phyloP scores from a whole-genome alignment of 2,888 invertebrate genomes.

The Drosophila meridionalis region DNA sequence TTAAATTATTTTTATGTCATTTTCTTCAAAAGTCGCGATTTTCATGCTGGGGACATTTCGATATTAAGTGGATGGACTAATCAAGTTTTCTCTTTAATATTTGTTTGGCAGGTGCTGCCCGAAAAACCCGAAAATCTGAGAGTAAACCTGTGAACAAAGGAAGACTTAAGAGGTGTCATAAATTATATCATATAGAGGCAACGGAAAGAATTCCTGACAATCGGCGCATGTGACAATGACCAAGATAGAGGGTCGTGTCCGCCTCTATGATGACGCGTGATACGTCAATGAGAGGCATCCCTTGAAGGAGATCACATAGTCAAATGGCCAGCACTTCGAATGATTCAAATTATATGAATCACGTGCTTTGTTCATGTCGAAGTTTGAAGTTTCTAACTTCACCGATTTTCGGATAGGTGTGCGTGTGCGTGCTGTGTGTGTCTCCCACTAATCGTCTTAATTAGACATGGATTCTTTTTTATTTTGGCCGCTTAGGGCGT shows the following conservation, averaged over 20 bases:
- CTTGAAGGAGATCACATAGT: neutral
- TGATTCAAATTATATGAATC: constrained; percentile 61
- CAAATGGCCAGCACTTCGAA: constrained; percentile 17
- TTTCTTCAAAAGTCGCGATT: constrained; percentile 44
- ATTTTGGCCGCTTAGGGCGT: constrained; percentile 53
- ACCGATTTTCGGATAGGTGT: neutral
- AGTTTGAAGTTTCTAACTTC: constrained; percentile 35
- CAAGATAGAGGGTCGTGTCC: neutral
- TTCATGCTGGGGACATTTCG: constrained; percentile 59
- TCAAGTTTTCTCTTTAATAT: constrained; percentile 39
- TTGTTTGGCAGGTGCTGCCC: neutral
- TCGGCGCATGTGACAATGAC: constrained; percentile 27
- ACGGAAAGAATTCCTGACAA: constrained; percentile 35
- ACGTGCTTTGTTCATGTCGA: constrained; percentile 57
- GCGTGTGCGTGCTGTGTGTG: neutral
- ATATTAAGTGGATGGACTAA: constrained; percentile 58
- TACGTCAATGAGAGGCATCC: constrained; percentile 78
- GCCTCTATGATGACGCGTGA: constrained; percentile 81
- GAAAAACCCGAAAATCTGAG: too few relatives aligned
- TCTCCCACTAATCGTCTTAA: constrained; percentile 75
- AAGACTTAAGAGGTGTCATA: neutral
- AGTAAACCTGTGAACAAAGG: too few relatives aligned
- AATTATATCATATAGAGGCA: neutral
- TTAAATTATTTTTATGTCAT: constrained; percentile 24
- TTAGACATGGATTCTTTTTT: constrained; percentile 78